These are phyloP conservation scores for Ceratosolen fusciceps DNA, from an alignment of 1,140 invertebrate species.

Conservation along the genomic window DNA sequence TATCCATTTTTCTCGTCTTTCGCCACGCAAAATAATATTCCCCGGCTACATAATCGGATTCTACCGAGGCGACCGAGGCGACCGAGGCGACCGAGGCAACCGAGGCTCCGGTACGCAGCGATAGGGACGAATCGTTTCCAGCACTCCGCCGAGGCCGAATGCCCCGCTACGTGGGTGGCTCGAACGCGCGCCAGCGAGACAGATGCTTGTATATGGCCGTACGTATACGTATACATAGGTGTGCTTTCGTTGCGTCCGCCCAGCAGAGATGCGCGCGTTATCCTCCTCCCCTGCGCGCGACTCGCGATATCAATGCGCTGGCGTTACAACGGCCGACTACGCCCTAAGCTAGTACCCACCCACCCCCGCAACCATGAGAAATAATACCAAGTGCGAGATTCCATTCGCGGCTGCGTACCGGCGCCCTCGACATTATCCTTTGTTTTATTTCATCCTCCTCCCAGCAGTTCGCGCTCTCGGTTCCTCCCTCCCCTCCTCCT, in stretches of 20 bases:
- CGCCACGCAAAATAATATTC: no score
- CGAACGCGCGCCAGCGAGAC: neutral
- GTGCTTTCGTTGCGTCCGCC: conserved; percentile 9
- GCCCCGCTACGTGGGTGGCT: neutral
- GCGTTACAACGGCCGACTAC: conserved; percentile 40
- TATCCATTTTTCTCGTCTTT: no score
- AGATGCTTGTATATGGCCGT: no score
- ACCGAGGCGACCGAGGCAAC: no score
- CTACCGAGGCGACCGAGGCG: no score
- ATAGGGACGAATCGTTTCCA: no score
- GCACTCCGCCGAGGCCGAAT: neutral
- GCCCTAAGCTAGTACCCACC: conserved; percentile 43
- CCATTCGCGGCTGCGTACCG: neutral
- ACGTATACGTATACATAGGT: neutral
- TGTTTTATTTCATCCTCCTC: neutral
- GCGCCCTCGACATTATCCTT: neutral
- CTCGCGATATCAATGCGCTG: conserved; percentile 30
- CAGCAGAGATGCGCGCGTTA: conserved; percentile 34
- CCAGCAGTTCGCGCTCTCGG: no score
- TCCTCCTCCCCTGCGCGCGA: conserved; percentile 23
- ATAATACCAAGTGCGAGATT: conserved; percentile 2
- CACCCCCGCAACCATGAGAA: conserved; percentile 23
- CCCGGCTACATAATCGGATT: no score
- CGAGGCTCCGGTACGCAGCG: no score
- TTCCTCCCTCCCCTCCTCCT: neutral